Evolutionary conservation across 2,888 invertebrate genomes (phyloP).

Genomic region (Monochamus alternatus): DNA sequence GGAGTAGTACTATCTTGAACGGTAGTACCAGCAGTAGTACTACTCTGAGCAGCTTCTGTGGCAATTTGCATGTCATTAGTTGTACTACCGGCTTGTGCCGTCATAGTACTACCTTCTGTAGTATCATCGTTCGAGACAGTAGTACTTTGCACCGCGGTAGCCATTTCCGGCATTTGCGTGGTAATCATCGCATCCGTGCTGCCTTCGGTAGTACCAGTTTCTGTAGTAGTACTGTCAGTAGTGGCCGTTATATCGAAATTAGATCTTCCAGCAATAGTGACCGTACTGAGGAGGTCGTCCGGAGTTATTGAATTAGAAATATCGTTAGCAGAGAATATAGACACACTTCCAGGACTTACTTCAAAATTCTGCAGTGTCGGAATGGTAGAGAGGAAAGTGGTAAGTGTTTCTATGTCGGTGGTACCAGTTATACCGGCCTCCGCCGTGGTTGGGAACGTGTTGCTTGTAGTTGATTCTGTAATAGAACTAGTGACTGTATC

Average conservation of each 20-base stretch:
- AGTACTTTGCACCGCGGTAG: slow-evolving; percentile 43
- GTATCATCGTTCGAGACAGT: slow-evolving; percentile 47
- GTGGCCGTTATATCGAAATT: slow-evolving; percentile 60
- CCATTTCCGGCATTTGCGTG: slow-evolving; percentile 32
- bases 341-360: slow-evolving; percentile 69
- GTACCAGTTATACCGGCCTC: slow-evolving; percentile 69
- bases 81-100: neutral
- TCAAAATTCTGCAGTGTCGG: slow-evolving; percentile 63
- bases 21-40: slow-evolving; percentile 41
- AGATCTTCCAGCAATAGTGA: slow-evolving; percentile 73
- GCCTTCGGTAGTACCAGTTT: slow-evolving; percentile 34
- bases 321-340: slow-evolving; percentile 68
- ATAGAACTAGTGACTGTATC: slow-evolving; percentile 25
- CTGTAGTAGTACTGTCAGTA: slow-evolving; percentile 40
- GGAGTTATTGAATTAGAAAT: slow-evolving; percentile 69
- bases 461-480: slow-evolving; percentile 48
- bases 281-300: slow-evolving; percentile 73
- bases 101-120: neutral
- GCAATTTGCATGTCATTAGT: slow-evolving; percentile 26
- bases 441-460: slow-evolving; percentile 71
- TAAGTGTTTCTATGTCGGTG: slow-evolving; percentile 66
- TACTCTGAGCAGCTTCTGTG: slow-evolving; percentile 40
- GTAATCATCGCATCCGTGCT: slow-evolving; percentile 38
- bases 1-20: slow-evolving; percentile 39
- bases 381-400: slow-evolving; percentile 55